Evolutionary conservation across 1,140 invertebrate genomes (phyloP), one percentile per base, ranked within the genome.

Genomic region (Tribolium madens): DNA sequence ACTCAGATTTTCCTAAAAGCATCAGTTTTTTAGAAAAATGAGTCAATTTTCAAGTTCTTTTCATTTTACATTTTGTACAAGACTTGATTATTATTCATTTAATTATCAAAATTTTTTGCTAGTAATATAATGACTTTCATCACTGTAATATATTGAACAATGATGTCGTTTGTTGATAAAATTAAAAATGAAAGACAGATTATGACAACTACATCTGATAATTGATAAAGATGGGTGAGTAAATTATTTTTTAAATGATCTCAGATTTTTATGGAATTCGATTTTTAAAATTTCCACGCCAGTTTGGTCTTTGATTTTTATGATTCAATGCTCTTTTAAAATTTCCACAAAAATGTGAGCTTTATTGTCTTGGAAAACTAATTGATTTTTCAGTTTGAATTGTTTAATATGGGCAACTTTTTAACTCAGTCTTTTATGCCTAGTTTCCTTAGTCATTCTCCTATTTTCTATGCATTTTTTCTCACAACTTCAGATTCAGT

Each of bases 141-240:
- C 60, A 68, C 6, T 10, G 60, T 68, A 68, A 68, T 68, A 18
- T 31, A 68, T 1, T 68, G 18, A 42, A 1, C 26, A 68, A 68
- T 68, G 18, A 68, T 68, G 60, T 68, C 60, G 60, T 68, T 68
- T 68, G 21, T 33, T 68, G 60, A 68, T 68, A 68, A 68, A 68
- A 26, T 68, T 68, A 68, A 68, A 68, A 68, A 68, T 33, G 26
- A 68, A 33, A 68, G 21, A 68, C 1, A 26, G 21, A 68, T 68
- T 68, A 68, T 33, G 60, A 33, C 21, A 52, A 52, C 50, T 52
- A 12, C 21, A 26, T 1, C 3, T 26, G 21, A 26, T 26, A 26
- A 26, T 3, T 26, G 21, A 26, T 26, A 26, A 26, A 1, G 21
- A 26, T 26, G 3, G 21, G 1, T 26, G 21, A 26, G 21, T 26